Evolutionary conservation across 2,797 vertebrate genomes (phyloP).

Genomic region (Enteromius paludinosus): DNA sequence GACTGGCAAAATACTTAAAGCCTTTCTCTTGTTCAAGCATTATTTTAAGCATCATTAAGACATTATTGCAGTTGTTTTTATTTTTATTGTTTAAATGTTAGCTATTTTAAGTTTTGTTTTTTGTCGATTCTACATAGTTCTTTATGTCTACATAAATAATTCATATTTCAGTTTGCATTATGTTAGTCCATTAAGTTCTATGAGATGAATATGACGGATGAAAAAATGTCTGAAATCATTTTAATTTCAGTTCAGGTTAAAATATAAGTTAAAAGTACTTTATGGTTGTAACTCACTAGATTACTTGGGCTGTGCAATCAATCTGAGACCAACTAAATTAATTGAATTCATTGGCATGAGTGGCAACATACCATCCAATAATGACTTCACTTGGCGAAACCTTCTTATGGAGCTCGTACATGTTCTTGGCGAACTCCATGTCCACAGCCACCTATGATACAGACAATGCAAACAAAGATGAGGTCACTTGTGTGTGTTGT

Average conservation of each 20-base stretch:
- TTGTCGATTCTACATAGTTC: not conserved
- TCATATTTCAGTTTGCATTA: not conserved
- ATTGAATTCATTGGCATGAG: not conserved
- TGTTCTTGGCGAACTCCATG: conserved; percentile 99
- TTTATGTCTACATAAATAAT: not conserved
- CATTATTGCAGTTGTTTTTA: not conserved
- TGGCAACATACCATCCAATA: conserved; percentile 86
- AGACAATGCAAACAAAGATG: not conserved
- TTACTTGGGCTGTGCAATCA: not conserved
- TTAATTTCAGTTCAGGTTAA: not conserved
- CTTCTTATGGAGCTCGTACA: conserved; percentile 98
- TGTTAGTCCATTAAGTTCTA: not conserved
- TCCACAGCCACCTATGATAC: conserved; percentile 91
- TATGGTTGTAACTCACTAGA: not conserved
- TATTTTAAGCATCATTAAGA: not conserved
- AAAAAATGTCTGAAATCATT: not conserved
- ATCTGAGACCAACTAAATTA: not conserved
- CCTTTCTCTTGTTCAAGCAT: not conserved
- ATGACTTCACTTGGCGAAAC: conserved; percentile 96
- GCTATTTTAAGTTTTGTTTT: not conserved
- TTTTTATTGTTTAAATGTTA: not conserved
- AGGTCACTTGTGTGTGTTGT: not conserved
- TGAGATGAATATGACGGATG: not conserved
- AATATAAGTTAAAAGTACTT: not conserved
- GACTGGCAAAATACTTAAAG: not conserved